These are phyloP conservation scores for Nesospiza acunhae DNA, from an alignment of 2,113 vertebrate species.

Conservation along the genomic window DNA sequence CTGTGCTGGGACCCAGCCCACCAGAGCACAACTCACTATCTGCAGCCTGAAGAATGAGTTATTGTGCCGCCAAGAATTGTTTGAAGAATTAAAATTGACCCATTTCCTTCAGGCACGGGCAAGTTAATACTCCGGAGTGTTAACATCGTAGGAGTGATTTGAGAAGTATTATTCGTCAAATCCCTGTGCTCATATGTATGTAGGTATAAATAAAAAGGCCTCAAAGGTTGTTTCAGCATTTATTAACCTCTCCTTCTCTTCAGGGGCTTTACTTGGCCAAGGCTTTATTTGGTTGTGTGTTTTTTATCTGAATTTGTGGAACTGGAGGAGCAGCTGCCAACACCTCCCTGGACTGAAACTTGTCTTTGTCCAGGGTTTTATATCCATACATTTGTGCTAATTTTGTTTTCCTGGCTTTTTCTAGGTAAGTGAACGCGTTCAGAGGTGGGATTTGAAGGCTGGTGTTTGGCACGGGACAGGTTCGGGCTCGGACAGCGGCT, in stretches of 20 bases:
- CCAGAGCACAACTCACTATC: neutral
- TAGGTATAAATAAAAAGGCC: constrained; percentile 42
- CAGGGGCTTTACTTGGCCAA: neutral
- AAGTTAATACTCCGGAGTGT: constrained; percentile 4
- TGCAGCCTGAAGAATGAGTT: constrained; percentile 26
- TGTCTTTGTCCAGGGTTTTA: neutral
- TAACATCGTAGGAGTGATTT: neutral
- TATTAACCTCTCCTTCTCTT: constrained; percentile 44
- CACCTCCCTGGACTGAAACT: neutral
- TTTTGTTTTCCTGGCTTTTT: neutral
- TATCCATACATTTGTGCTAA: rapidly evolving
- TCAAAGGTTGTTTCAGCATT: constrained; percentile 36
- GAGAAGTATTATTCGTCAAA: constrained; percentile 13
- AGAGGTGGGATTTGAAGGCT: neutral
- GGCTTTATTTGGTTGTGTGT: neutral
- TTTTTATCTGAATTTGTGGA: neutral
- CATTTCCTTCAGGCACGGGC: constrained; percentile 49
- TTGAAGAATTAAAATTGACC: constrained; percentile 66
- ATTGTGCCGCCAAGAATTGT: constrained; percentile 48
- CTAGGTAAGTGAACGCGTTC: constrained; percentile 37
- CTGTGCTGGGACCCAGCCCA: neutral
- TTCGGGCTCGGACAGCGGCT: neutral
- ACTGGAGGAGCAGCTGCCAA: neutral
- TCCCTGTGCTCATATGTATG: constrained; percentile 7
- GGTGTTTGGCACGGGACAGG: neutral